phyloP scores from a whole-genome alignment of 2,888 invertebrate species.

The Drosophila atripex region DNA sequence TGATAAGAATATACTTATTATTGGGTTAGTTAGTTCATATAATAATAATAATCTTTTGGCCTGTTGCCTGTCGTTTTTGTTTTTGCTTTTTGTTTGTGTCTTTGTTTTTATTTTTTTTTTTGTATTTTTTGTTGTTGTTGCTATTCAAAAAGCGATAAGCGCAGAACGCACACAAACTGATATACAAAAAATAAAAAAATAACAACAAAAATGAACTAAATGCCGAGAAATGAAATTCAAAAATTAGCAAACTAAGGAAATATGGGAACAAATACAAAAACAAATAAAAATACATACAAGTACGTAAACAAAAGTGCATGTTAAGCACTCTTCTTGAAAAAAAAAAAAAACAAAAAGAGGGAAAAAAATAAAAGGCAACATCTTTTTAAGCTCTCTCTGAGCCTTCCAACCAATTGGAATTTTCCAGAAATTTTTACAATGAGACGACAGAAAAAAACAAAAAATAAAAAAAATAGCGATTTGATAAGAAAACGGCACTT shows the following conservation, averaged over 20 bases:
- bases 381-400: slow-evolving; percentile 3
- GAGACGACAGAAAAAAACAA: slow-evolving; percentile 12
- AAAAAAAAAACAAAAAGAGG: neutral
- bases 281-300: neutral
- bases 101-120: neutral
- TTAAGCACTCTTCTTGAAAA: slow-evolving; percentile 1
- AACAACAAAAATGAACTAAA: slow-evolving; percentile 6
- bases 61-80: slow-evolving; percentile 9
- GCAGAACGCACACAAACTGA: slow-evolving; percentile 12
- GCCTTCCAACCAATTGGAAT: slow-evolving; percentile 17
- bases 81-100: slow-evolving; percentile 1
- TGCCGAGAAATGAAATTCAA: slow-evolving; percentile 1
- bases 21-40: slow-evolving; percentile 78
- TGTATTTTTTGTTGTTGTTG: slow-evolving; percentile 34
- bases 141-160: slow-evolving; percentile 59
- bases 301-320: slow-evolving; percentile 22
- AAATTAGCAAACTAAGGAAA: slow-evolving; percentile 13
- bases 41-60: slow-evolving; percentile 64
- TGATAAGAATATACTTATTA: slow-evolving; percentile 76
- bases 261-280: slow-evolving; percentile 17
- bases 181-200: neutral
- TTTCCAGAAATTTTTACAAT: slow-evolving; percentile 29
- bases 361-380: neutral
- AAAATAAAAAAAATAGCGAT: neutral
- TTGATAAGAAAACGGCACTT: slow-evolving; percentile 14